phyloP scores from a whole-genome alignment of 2,888 invertebrate genomes.

The Nasonovia ribisnigri region DNA sequence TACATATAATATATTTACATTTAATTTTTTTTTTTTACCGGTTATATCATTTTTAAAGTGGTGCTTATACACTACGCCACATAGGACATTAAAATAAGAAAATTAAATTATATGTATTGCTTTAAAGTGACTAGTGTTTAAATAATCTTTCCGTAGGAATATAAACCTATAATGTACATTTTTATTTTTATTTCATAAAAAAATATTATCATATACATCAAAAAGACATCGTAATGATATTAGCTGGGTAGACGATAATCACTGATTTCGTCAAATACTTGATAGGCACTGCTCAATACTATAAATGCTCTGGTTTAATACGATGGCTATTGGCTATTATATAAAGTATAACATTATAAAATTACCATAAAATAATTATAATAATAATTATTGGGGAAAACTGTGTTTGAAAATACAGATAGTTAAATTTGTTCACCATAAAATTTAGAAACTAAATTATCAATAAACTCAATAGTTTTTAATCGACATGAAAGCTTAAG shows the following conservation, averaged over 20 bases:
- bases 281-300: conserved; percentile 1
- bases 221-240: neutral
- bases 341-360: neutral
- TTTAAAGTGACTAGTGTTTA: neutral
- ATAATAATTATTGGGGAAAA: neutral
- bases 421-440: neutral
- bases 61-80: neutral
- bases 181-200: neutral
- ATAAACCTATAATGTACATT: neutral
- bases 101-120: neutral
- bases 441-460: neutral
- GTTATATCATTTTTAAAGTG: neutral
- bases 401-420: neutral
- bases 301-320: neutral
- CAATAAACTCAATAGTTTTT: neutral
- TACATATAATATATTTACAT: neutral
- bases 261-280: neutral
- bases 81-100: neutral
- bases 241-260: neutral
- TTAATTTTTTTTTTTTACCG: neutral
- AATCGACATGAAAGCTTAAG: neutral
- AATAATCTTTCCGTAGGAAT: neutral
- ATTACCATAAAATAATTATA: neutral
- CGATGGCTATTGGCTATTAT: neutral
- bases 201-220: neutral